phyloP scores from a whole-genome alignment of 2,888 invertebrate species.

The Erannis defoliaria region DNA sequence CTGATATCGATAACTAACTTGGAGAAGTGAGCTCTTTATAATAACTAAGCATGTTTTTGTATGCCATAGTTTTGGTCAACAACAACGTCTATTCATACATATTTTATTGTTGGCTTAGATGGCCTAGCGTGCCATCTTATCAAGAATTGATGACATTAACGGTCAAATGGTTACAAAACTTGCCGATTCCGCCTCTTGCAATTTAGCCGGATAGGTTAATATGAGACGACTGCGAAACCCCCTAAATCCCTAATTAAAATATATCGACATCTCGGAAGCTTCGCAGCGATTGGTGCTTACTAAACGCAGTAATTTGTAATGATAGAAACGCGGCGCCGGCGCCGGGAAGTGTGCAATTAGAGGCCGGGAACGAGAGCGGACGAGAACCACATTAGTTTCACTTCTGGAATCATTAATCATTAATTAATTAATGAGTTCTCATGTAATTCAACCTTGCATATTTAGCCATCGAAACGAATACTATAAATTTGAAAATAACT shows the following conservation, averaged over 20 bases:
- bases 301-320: constrained; percentile 43
- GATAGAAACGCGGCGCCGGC: constrained; percentile 26
- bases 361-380: constrained; percentile 19
- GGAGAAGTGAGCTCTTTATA: too few relatives aligned
- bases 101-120: too few relatives aligned
- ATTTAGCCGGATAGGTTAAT: not conserved
- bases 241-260: constrained; percentile 25
- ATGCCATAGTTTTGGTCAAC: too few relatives aligned
- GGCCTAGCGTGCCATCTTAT: too few relatives aligned
- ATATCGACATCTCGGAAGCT: constrained; percentile 26
- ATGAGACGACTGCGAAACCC: too few relatives aligned
- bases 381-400: constrained; percentile 23
- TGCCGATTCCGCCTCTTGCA: not conserved
- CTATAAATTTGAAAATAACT: too few relatives aligned
- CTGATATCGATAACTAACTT: too few relatives aligned
- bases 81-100: too few relatives aligned
- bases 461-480: not conserved
- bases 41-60: too few relatives aligned
- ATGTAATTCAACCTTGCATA: not conserved
- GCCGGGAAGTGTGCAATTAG: constrained; percentile 38
- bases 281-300: constrained; percentile 34
- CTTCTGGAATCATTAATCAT: constrained; percentile 22
- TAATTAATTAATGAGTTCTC: constrained; percentile 21
- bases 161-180: not conserved
- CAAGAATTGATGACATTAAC: not conserved